A percentile compares a stretch with the other conserved stretches of the same genome.
phyloP scores from a whole-genome alignment of 2,888 invertebrate species.

The Hartigia nigra region DNA sequence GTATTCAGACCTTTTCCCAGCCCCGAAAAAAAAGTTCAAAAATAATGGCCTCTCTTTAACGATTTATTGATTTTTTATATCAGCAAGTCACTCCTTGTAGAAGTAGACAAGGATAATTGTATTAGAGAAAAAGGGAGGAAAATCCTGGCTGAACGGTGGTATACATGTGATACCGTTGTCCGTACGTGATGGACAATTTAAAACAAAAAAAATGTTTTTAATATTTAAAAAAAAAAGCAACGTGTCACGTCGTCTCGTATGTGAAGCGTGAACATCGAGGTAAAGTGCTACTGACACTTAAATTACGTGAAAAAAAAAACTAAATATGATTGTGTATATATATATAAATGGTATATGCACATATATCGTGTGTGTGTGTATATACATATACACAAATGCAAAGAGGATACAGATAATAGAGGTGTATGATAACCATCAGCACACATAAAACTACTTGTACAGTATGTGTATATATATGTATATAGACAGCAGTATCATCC shows the following conservation, averaged over 20 bases:
- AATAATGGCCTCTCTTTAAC: too few species aligned
- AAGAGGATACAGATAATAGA: conserved; percentile 13
- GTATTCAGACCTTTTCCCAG: too few species aligned
- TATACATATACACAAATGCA: conserved; percentile 9
- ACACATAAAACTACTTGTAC: background rate
- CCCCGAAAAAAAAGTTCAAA: too few species aligned
- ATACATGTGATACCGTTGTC: background rate
- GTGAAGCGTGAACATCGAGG: conserved; percentile 23
- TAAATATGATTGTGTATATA: conserved; percentile 9
- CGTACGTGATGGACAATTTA: background rate
- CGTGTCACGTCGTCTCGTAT: conserved; percentile 15
- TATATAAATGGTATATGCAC: conserved; percentile 4
- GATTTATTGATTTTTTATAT: too few species aligned
- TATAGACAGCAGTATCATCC: background rate
- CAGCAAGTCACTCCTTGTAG: too few species aligned
- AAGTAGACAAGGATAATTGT: background rate
- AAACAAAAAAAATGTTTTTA: background rate
- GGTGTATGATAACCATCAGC: conserved; percentile 6
- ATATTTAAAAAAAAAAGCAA: background rate
- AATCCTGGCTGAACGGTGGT: background rate
- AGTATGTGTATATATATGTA: background rate
- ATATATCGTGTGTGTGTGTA: conserved; percentile 14
- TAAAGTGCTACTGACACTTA: conserved; percentile 25
- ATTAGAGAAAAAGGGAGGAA: background rate
- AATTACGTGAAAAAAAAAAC: conserved; percentile 20